These are phyloP conservation scores for Xiphydria camelus DNA, from an alignment of 2,888 invertebrate genomes.

Conservation along the genomic window DNA sequence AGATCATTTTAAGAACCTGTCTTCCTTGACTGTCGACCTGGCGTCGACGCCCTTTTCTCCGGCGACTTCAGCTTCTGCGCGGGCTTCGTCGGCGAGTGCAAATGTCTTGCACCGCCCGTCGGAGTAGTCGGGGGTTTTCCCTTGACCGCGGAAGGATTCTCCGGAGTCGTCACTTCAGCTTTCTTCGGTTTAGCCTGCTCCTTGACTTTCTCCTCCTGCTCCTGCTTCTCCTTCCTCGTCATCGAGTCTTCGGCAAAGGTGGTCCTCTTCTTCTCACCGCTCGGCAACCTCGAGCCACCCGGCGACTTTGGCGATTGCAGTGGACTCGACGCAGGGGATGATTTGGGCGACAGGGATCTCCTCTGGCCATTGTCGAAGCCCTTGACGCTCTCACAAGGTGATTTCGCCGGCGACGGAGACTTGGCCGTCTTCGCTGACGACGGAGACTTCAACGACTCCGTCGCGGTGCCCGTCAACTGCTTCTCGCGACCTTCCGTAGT, in stretches of 20 bases:
- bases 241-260: conserved; percentile 22
- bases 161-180: conserved; percentile 4
- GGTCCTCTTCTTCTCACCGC: conserved; percentile 20
- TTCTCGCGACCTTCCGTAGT: no score
- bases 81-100: conserved; percentile 10
- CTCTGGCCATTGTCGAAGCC: conserved; percentile 48
- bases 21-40: conserved; percentile 17
- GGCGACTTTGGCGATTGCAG: conserved; percentile 24
- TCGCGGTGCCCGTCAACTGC: conserved; percentile 17
- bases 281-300: conserved; percentile 16
- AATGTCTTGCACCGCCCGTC: conserved; percentile 3
- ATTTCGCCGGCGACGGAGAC: conserved; percentile 5
- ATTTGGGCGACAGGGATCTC: conserved; percentile 35
- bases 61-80: conserved; percentile 13
- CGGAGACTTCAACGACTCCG: conserved; percentile 9
- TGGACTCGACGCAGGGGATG: conserved; percentile 4
- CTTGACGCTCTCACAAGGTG: conserved; percentile 28
- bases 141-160: conserved; percentile 10
- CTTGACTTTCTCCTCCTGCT: conserved; percentile 11
- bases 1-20: conserved; percentile 33
- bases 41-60: conserved; percentile 16
- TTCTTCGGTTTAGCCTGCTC: conserved; percentile 9
- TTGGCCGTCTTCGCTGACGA: conserved; percentile 4
- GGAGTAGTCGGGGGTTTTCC: conserved; percentile 9
- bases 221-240: conserved; percentile 9